Conservation (phyloP, 2,797 vertebrate genomes). For the Channa striata region DNA sequence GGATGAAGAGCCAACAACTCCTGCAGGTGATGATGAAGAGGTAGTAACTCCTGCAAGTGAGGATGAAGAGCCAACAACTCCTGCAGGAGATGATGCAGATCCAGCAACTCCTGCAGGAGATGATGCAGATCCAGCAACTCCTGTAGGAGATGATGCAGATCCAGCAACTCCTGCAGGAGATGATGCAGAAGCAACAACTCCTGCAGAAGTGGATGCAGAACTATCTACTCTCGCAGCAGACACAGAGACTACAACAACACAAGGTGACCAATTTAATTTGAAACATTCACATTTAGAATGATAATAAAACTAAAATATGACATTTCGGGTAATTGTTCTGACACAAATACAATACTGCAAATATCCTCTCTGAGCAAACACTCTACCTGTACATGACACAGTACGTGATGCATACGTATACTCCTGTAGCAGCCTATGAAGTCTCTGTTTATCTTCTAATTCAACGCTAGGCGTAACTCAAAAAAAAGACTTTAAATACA, state of each 20-base stretch:
- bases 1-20: not conserved
- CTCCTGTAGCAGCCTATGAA: not conserved
- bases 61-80: not conserved
- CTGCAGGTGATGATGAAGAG: not conserved
- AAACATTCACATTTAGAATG: constrained; percentile 2
- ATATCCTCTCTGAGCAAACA: not conserved
- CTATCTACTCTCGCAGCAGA: not conserved
- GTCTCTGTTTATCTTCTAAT: not conserved
- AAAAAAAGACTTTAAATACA: not conserved
- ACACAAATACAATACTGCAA: not conserved
- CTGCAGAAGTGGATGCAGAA: constrained; percentile 2
- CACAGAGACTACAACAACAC: not conserved
- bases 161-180: not conserved
- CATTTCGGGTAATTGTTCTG: not conserved
- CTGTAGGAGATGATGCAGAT: not conserved
- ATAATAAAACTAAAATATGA: too few species aligned
- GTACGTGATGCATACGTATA: too few species aligned
- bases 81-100: not conserved
- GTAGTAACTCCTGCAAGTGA: not conserved
- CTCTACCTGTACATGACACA: not conserved
- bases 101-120: not conserved
- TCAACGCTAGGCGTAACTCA: not conserved
- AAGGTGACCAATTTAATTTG: constrained; percentile 37
- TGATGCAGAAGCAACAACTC: not conserved
- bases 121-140: not conserved